Percentiles rank a stretch among this genome's conserved stretches.
These are phyloP conservation scores for Polydrusus cervinus DNA, from an alignment of 2,888 invertebrate genomes.

Conservation along the genomic window DNA sequence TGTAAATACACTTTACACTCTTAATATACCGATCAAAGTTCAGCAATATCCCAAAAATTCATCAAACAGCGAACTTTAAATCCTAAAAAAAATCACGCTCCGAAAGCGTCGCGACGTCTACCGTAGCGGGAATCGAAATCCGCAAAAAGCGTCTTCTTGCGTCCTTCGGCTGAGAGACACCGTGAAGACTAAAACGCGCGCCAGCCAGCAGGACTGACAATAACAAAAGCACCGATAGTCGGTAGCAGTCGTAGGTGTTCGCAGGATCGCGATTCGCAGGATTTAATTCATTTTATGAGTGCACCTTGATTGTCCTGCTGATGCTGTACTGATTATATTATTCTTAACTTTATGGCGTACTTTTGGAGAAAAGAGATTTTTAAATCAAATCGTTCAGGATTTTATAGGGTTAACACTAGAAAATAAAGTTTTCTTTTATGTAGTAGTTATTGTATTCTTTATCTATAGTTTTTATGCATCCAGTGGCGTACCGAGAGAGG, in stretches of 20 bases:
- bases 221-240: constrained; percentile 39
- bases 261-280: constrained; percentile 35
- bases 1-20: neutral
- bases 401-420: too few relatives aligned
- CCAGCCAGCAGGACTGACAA: constrained; percentile 40
- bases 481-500: too few relatives aligned
- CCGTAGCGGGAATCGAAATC: constrained; percentile 18
- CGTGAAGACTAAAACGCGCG: constrained; percentile 45
- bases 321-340: constrained; percentile 23
- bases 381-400: neutral
- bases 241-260: constrained; percentile 44
- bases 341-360: constrained; percentile 3
- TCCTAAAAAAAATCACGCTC: constrained; percentile 18
- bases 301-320: constrained; percentile 44
- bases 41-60: neutral
- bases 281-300: constrained; percentile 26
- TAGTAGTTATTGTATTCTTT: too few relatives aligned
- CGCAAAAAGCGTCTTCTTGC: constrained; percentile 46
- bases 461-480: too few relatives aligned
- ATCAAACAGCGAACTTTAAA: neutral
- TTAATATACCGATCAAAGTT: neutral
- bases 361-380: neutral
- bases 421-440: too few relatives aligned
- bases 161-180: constrained; percentile 49
- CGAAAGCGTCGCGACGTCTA: constrained; percentile 35